Evolutionary conservation across 2,888 invertebrate genomes (phyloP).

Genomic region (Drosophila parthenogenetica): DNA sequence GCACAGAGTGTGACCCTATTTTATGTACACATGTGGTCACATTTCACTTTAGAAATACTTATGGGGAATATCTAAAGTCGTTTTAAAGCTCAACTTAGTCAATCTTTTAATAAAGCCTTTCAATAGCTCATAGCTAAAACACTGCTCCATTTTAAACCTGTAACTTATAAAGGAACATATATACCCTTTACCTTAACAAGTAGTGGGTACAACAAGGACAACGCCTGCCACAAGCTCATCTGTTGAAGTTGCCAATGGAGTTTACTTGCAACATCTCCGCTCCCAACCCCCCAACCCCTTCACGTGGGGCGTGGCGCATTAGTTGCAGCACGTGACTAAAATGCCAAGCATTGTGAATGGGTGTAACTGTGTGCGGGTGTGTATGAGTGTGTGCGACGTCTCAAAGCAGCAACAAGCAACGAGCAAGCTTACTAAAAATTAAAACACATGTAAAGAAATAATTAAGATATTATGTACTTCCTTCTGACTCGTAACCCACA

Average conservation of each 20-base stretch:
- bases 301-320: constrained; percentile 58
- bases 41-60: too few relatives aligned
- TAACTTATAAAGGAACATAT: background rate
- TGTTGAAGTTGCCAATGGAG: constrained; percentile 60
- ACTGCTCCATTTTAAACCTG: too few relatives aligned
- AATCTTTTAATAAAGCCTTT: too few relatives aligned
- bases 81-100: too few relatives aligned
- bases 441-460: constrained; percentile 79
- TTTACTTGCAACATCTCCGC: constrained; percentile 2
- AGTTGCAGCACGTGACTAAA: constrained; percentile 77
- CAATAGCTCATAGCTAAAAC: too few relatives aligned
- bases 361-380: background rate
- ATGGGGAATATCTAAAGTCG: too few relatives aligned
- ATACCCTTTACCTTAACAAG: background rate
- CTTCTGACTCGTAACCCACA: constrained; percentile 20
- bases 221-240: constrained; percentile 53
- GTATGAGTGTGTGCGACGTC: constrained; percentile 19
- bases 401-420: constrained; percentile 30
- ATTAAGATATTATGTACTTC: constrained; percentile 73
- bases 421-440: constrained; percentile 74
- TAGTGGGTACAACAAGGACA: constrained; percentile 1
- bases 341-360: constrained; percentile 49
- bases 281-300: too few relatives aligned
- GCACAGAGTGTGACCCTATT: too few relatives aligned
- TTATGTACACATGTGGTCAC: too few relatives aligned